These are phyloP conservation scores for Ennomos fuscantarius DNA, from an alignment of 2,888 invertebrate species.

Conservation along the genomic window DNA sequence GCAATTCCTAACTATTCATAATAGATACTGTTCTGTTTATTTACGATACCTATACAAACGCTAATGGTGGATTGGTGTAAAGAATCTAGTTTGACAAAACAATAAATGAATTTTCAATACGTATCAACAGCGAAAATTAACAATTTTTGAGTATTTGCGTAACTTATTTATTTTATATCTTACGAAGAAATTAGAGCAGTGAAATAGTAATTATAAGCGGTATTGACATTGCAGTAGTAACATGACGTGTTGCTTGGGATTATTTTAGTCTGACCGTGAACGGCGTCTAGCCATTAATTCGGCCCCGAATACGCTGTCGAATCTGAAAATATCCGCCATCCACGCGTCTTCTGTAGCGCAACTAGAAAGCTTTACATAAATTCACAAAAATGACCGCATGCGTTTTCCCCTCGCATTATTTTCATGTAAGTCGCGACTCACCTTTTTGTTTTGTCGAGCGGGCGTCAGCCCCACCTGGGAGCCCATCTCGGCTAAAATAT, in stretches of 20 bases:
- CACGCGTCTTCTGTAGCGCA: conserved; percentile 21
- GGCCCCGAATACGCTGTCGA: conserved; percentile 53
- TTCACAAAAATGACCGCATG: conserved; percentile 36
- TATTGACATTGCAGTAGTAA: conserved; percentile 69
- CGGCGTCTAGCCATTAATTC: conserved; percentile 63
- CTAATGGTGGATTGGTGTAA: too few relatives aligned
- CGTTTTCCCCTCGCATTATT: conserved; percentile 9
- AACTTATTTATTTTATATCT: too few relatives aligned
- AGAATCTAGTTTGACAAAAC: too few relatives aligned
- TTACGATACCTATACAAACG: too few relatives aligned
- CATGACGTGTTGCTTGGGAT: conserved; percentile 58
- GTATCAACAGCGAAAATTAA: too few relatives aligned
- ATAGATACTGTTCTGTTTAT: too few relatives aligned
- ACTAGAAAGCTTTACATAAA: conserved; percentile 31
- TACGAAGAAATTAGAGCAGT: too few relatives aligned
- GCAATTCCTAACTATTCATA: too few relatives aligned
- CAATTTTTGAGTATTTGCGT: too few relatives aligned
- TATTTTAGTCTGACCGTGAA: conserved; percentile 66
- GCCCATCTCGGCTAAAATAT: conserved; percentile 80
- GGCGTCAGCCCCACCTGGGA: conserved; percentile 80
- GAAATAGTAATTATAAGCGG: conserved; percentile 33
- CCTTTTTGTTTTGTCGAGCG: conserved; percentile 72
- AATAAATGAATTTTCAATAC: too few relatives aligned
- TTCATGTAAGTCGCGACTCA: conserved; percentile 42
- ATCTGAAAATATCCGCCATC: conserved; percentile 55